Conservation (phyloP, 2,113 vertebrate species). For the Oreochromis spilurus region DNA sequence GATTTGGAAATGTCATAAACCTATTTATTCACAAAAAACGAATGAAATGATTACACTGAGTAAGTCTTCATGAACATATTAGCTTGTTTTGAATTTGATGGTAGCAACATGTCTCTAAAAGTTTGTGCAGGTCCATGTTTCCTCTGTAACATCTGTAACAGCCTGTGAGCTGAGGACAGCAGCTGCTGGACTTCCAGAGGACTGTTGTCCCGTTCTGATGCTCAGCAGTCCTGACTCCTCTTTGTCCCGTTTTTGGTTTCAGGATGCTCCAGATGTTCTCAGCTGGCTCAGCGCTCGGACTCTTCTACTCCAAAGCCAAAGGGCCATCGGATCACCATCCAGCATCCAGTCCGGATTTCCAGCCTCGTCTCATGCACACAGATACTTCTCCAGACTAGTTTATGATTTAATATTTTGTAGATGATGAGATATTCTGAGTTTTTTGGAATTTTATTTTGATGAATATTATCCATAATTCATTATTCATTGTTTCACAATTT, state of each 20-base stretch:
- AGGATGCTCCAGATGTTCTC: neutral
- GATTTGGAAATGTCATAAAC: neutral
- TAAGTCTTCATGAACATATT: neutral
- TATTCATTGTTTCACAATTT: neutral
- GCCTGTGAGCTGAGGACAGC: neutral
- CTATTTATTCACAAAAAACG: accelerated
- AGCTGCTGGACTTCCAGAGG: neutral
- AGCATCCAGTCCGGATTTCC: neutral
- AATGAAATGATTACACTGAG: neutral
- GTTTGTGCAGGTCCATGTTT: accelerated
- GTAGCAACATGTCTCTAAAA: accelerated
- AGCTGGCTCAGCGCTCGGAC: neutral
- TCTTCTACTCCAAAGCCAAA: neutral
- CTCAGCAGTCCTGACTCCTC: accelerated
- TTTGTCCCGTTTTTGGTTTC: neutral
- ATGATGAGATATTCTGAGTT: neutral
- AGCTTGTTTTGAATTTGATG: neutral
- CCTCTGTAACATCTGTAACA: neutral
- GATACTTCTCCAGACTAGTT: neutral
- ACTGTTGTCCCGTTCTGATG: neutral
- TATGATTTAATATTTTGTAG: neutral
- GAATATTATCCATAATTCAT: neutral
- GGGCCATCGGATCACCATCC: neutral
- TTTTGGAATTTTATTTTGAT: neutral
- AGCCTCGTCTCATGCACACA: neutral